Evolutionary conservation across 2,113 vertebrate species (phyloP).

Genomic region (Todiramphus chloris): DNA sequence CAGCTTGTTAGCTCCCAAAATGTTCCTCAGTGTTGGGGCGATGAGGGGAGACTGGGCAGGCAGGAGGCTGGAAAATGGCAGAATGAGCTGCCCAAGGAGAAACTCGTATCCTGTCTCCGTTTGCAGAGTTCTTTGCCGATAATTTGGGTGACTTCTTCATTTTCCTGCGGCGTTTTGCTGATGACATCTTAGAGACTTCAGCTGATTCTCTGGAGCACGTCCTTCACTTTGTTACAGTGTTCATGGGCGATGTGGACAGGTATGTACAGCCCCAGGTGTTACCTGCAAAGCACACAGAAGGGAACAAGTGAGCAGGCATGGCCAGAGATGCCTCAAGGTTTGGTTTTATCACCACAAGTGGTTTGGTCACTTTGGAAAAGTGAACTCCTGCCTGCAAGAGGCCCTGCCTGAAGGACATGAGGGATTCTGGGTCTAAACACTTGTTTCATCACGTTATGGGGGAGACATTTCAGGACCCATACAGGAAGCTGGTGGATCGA

Average conservation of each 20-base stretch:
- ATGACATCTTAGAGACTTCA: slow-evolving; percentile 91
- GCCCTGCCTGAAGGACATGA: background rate
- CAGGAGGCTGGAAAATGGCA: background rate
- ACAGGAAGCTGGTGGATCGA: background rate
- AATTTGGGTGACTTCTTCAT: slow-evolving; percentile 97
- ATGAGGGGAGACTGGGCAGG: rapidly evolving
- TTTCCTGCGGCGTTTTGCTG: slow-evolving; percentile 94
- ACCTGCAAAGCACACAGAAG: background rate
- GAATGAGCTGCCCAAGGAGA: background rate
- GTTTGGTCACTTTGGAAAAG: background rate
- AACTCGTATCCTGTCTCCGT: background rate
- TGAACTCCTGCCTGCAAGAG: background rate
- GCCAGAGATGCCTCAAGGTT: background rate
- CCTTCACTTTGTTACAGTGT: slow-evolving; percentile 92
- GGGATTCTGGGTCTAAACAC: background rate
- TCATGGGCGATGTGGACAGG: slow-evolving; percentile 96
- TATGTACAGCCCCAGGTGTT: background rate
- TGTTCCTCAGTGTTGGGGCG: rapidly evolving
- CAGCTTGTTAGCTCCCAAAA: background rate
- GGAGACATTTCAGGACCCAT: background rate
- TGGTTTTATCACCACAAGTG: background rate
- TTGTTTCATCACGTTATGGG: background rate
- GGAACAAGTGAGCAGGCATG: background rate
- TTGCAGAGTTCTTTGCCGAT: slow-evolving; percentile 96
- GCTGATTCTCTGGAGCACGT: slow-evolving; percentile 90